Evolutionary conservation across 2,797 vertebrate species (phyloP).

Genomic region (Phataginus tetradactyla): DNA sequence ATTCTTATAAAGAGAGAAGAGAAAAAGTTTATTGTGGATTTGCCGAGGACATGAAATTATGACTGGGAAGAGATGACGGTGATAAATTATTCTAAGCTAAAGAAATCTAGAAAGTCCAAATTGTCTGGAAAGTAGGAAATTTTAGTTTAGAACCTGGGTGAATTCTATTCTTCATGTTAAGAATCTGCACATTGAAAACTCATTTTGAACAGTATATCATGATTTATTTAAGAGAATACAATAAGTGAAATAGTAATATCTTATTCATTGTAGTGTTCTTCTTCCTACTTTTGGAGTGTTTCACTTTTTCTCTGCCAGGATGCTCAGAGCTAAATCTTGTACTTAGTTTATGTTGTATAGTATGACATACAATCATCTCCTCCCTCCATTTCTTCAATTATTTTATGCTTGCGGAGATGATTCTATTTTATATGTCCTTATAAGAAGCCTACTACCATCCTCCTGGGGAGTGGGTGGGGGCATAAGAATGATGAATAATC

Average conservation of each 20-base stretch:
- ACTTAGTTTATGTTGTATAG: not conserved
- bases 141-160: not conserved
- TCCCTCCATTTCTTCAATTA: not conserved
- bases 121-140: not conserved
- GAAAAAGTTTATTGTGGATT: not conserved
- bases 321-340: not conserved
- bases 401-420: not conserved
- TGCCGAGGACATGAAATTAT: not conserved
- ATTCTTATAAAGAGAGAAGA: not conserved
- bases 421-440: not conserved
- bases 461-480: not conserved
- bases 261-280: not conserved
- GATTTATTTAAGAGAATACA: conserved; percentile 1
- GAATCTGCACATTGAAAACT: not conserved
- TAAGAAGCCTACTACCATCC: not conserved
- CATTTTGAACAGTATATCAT: not conserved
- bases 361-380: not conserved
- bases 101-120: not conserved
- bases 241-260: not conserved
- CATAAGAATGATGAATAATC: not conserved
- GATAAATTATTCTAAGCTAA: not conserved
- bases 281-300: not conserved
- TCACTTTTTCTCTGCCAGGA: not conserved
- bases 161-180: not conserved
- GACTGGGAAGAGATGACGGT: not conserved